Base-by-base conservation (phyloP, 2,888 invertebrate genomes). In the Cerastis rubricosa region DNA sequence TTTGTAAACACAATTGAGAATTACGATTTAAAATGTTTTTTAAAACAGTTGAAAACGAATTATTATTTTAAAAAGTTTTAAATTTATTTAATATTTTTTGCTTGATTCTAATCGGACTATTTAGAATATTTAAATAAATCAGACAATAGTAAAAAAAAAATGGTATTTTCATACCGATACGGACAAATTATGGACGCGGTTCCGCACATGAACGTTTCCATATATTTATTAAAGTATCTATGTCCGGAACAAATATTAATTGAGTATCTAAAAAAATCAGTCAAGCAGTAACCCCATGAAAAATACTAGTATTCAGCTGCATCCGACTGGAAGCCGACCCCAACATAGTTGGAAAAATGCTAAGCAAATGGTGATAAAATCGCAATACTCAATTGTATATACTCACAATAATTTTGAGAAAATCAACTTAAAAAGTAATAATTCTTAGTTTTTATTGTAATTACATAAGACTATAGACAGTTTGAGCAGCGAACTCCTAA, bases 371-470 rank as follows among this genome's bases (percentile, higher is more conserved):
- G n/a, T 14, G n/a, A 45, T 25, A 29, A 76, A 49, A 72, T 71
- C 22, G 47, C 43, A 69, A 73, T 12, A 61, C 51, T 67, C 82
- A 72, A 85, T 49, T 12, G 29, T 57, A 70, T 19, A 1, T 43
- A 82, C 74, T 72, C 12, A 84, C 85, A 81, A 81, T 47, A 78
- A 85, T 69, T 78, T 85, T 1, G 74, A 74, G 19, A 22, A 40
- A 70, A 71, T 64, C 12, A 72, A 77, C 85, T 81, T 84, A 85
- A 70, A 67, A 35, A 1, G 6, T 74, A 82, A 71, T 73, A 77
- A 78, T 78, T 85, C 82, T 82, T 85, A 85, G 14, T 59, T 35
- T 81, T 74, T 69, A 70, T 45, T 25, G 69, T 73, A 73, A 83
- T 74, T 74, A 81, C 59, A 80, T 70, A 43, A 8, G 9, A 54